phyloP scores from a whole-genome alignment of 2,888 invertebrate species.

The Volucella inanis region DNA sequence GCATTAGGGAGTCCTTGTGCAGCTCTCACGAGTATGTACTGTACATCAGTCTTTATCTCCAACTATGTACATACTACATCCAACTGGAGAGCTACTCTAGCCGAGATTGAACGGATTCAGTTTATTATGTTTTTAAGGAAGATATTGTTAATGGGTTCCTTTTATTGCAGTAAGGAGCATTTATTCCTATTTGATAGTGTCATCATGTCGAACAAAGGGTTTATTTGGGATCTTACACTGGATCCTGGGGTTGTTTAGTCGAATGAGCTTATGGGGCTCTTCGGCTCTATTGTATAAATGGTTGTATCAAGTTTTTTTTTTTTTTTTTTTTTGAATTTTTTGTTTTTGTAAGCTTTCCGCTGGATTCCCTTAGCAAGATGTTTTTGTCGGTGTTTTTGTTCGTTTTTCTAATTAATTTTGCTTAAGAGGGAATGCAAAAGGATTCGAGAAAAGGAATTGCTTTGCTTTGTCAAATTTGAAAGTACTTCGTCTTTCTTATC shows the following conservation, averaged over 20 bases:
- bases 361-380: not conserved
- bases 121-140: slow-evolving; percentile 60
- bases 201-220: slow-evolving; percentile 57
- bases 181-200: slow-evolving; percentile 60
- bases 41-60: not conserved
- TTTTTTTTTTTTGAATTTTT: not conserved
- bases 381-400: slow-evolving; percentile 11
- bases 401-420: too few relatives aligned
- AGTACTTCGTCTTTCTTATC: slow-evolving; percentile 16
- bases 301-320: slow-evolving; percentile 1
- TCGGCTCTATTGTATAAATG: slow-evolving; percentile 10
- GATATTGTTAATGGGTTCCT: slow-evolving; percentile 67
- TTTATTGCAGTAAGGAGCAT: slow-evolving; percentile 45
- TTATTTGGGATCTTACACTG: slow-evolving; percentile 14
- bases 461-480: not conserved
- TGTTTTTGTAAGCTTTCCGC: not conserved
- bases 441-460: not conserved
- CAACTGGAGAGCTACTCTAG: not conserved
- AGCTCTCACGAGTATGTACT: not conserved
- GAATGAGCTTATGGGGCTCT: slow-evolving; percentile 19
- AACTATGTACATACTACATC: not conserved
- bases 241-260: slow-evolving; percentile 15
- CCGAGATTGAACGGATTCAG: slow-evolving; percentile 55
- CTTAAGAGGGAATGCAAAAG: too few relatives aligned
- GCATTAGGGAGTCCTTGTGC: slow-evolving; percentile 33